Percentiles rank a stretch among this genome's conserved stretches.
Evolutionary conservation across 2,888 invertebrate species (phyloP).

Genomic region (Anthophora plumipes): DNA sequence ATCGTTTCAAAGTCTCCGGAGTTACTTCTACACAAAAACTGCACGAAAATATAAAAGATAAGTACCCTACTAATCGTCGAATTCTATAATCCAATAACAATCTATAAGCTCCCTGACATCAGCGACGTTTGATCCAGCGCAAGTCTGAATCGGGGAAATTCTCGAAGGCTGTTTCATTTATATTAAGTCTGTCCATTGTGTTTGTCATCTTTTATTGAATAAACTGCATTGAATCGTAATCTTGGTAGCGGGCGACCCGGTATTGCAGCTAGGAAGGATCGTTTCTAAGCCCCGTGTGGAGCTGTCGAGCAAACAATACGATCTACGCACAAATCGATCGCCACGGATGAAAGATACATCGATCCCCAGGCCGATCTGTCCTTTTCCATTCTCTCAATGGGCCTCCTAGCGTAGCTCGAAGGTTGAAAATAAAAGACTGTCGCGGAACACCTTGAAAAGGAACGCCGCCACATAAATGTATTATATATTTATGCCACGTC

Average conservation of each 20-base stretch:
- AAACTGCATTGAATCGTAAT: constrained; percentile 54
- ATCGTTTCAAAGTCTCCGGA: too few relatives aligned
- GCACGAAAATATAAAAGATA: not conserved
- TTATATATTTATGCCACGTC: constrained; percentile 70
- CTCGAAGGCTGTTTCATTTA: constrained; percentile 32
- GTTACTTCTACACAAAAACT: too few relatives aligned
- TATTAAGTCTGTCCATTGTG: constrained; percentile 39
- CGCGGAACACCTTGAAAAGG: constrained; percentile 66
- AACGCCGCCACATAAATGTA: constrained; percentile 65
- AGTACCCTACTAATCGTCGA: not conserved
- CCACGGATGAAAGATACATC: constrained; percentile 58
- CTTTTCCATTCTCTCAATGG: constrained; percentile 57
- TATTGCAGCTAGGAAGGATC: constrained; percentile 53
- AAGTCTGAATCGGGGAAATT: constrained; percentile 7
- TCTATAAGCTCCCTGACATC: not conserved
- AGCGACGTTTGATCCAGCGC: not conserved
- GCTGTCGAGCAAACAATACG: constrained; percentile 62
- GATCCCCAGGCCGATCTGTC: constrained; percentile 55
- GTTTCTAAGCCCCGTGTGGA: constrained; percentile 48
- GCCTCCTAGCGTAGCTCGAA: constrained; percentile 54
- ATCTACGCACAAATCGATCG: constrained; percentile 69
- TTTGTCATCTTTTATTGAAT: constrained; percentile 22
- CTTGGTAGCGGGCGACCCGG: constrained; percentile 50
- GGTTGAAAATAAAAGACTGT: constrained; percentile 69
- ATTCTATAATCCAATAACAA: not conserved